Percentiles rank a stretch among this genome's conserved stretches.
These are phyloP conservation scores for Pseudoips prasinana DNA, from an alignment of 2,888 invertebrate species.

Conservation along the genomic window DNA sequence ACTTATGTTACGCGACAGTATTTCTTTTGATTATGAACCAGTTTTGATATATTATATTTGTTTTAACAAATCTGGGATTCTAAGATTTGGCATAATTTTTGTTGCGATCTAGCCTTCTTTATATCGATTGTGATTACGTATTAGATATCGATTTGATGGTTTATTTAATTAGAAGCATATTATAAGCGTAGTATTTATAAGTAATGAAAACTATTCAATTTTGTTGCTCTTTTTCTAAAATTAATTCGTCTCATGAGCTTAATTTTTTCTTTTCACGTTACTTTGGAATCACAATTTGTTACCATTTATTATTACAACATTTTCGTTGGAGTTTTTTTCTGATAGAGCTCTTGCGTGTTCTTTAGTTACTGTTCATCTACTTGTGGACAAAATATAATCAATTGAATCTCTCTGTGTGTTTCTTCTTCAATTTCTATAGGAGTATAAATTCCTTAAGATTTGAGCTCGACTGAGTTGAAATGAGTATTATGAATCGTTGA, in stretches of 20 bases:
- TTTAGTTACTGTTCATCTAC: background rate
- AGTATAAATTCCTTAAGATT: no score
- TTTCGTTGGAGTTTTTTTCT: conserved; percentile 10
- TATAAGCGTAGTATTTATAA: conserved; percentile 28
- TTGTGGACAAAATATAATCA: background rate
- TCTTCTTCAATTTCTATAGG: no score
- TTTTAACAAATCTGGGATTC: no score
- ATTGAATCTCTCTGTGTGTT: no score
- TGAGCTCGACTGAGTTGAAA: no score
- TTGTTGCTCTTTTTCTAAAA: conserved; percentile 22
- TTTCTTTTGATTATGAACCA: no score
- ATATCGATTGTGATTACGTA: conserved; percentile 4
- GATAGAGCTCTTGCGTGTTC: conserved; percentile 24
- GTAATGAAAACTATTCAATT: conserved; percentile 21
- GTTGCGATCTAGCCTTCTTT: no score
- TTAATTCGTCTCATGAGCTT: conserved; percentile 20
- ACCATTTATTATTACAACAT: conserved; percentile 26
- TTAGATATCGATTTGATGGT: conserved; percentile 2
- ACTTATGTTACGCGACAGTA: no score
- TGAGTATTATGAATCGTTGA: no score
- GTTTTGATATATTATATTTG: no score
- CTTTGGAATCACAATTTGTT: conserved; percentile 33
- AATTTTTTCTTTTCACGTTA: conserved; percentile 20
- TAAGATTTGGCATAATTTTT: no score
- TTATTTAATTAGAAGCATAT: conserved; percentile 7